Conservation (phyloP, 2,888 invertebrate species). For the Drosophila quinaria region DNA sequence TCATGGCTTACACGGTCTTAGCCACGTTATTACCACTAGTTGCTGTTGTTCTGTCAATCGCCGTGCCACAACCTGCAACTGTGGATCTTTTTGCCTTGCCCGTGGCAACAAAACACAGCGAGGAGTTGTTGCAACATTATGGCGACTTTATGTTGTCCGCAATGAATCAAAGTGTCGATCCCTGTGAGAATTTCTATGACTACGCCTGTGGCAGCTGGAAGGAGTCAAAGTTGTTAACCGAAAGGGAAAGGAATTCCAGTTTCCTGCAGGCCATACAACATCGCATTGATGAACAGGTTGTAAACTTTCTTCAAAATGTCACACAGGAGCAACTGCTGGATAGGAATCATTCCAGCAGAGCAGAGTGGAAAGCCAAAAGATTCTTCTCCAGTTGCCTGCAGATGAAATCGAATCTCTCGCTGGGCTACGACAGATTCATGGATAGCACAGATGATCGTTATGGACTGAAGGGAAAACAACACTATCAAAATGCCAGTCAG, state of each 20-base stretch:
- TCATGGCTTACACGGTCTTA: conserved; percentile 58
- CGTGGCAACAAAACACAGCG: conserved; percentile 61
- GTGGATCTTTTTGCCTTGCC: conserved; percentile 67
- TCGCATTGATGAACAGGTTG: conserved; percentile 69
- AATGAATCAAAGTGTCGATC: conserved; percentile 79
- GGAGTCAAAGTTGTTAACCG: conserved; percentile 62
- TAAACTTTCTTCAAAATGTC: conserved; percentile 68
- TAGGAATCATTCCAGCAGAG: conserved; percentile 41
- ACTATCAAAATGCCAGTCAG: conserved; percentile 41
- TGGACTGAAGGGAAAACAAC: not conserved
- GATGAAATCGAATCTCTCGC: conserved; percentile 65
- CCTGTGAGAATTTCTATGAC: conserved; percentile 83
- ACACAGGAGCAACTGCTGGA: conserved; percentile 43
- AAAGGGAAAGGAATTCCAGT: conserved; percentile 66
- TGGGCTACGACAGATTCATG: conserved; percentile 60
- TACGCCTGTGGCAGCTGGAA: conserved; percentile 83
- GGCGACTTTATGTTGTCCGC: conserved; percentile 73
- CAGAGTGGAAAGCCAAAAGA: conserved; percentile 76
- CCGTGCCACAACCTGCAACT: conserved; percentile 13
- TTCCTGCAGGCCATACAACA: conserved; percentile 76
- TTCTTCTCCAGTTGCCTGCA: conserved; percentile 74
- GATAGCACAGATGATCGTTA: conserved; percentile 54
- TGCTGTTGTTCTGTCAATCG: not conserved
- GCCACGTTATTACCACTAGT: conserved; percentile 46
- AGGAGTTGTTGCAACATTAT: conserved; percentile 76